These are phyloP conservation scores for Empis livida DNA, from an alignment of 2,888 invertebrate genomes.

Conservation along the genomic window DNA sequence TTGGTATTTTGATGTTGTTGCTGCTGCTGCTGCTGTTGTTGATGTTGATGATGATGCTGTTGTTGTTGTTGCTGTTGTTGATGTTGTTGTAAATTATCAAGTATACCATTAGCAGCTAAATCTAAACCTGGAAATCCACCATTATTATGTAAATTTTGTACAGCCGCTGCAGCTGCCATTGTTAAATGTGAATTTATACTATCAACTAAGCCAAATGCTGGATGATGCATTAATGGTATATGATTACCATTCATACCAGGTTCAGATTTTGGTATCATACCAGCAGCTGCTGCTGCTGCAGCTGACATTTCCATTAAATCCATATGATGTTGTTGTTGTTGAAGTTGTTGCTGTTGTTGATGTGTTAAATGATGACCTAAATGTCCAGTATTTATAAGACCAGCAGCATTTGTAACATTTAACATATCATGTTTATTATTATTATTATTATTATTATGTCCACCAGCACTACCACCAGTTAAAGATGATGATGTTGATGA, in stretches of 20 bases:
- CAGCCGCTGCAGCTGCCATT: conserved; percentile 20
- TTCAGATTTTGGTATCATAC: conserved; percentile 12
- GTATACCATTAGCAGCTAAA: conserved; percentile 15
- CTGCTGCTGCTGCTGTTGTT: conserved; percentile 25
- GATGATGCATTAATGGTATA: conserved; percentile 22
- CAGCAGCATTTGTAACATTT: neutral
- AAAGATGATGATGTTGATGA: conserved; percentile 21
- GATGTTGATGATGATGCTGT: conserved; percentile 28
- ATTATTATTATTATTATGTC: conserved; percentile 5
- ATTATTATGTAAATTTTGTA: conserved; percentile 13
- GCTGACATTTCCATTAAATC: conserved; percentile 33
- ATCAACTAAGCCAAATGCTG: conserved; percentile 24
- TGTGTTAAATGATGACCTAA: conserved; percentile 3
- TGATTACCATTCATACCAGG: conserved; percentile 30
- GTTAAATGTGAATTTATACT: conserved; percentile 19
- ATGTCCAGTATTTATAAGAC: neutral
- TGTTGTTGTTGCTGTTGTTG: conserved; percentile 20
- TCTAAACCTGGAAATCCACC: conserved; percentile 14
- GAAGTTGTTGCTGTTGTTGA: conserved; percentile 21
- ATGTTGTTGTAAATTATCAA: conserved; percentile 24
- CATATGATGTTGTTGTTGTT: conserved; percentile 38
- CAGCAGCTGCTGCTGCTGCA: conserved; percentile 21
- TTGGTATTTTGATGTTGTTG: conserved; percentile 20
- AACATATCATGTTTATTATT: neutral
- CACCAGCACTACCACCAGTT: conserved; percentile 17